Conservation (phyloP, 2,113 vertebrate species). For the Pterocles gutturalis region DNA sequence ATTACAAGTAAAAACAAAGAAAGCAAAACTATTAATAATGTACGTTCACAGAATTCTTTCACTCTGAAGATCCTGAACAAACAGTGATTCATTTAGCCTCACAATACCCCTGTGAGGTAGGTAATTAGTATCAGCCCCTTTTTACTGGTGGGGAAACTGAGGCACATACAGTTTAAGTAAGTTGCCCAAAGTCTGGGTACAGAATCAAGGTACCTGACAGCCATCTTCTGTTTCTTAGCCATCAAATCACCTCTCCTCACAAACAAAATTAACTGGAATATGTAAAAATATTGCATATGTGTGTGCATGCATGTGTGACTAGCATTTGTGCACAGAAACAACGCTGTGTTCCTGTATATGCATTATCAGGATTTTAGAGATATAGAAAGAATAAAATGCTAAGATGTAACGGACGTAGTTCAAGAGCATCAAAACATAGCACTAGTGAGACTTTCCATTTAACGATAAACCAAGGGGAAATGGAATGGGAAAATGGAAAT, state of each 20-base stretch:
- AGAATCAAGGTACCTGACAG: background rate
- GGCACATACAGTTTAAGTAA: background rate
- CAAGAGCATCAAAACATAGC: background rate
- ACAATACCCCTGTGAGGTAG: background rate
- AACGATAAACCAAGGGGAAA: background rate
- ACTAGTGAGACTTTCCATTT: background rate
- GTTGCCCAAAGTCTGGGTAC: background rate
- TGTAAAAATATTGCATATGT: background rate
- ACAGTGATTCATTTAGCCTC: constrained; percentile 11
- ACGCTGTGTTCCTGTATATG: background rate
- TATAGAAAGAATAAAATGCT: background rate
- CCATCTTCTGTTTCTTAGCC: background rate
- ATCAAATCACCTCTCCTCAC: background rate
- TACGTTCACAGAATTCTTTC: background rate
- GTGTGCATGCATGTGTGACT: background rate
- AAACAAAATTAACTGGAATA: background rate
- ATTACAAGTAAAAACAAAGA: background rate
- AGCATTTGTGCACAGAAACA: background rate
- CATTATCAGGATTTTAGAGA: background rate
- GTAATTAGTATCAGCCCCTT: background rate
- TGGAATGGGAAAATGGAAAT: background rate
- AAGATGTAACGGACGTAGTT: background rate
- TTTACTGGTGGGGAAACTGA: background rate
- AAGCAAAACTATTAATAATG: background rate
- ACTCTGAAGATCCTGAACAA: background rate